Conservation (phyloP, 2,888 invertebrate species). For the Epinotia demarniana region DNA sequence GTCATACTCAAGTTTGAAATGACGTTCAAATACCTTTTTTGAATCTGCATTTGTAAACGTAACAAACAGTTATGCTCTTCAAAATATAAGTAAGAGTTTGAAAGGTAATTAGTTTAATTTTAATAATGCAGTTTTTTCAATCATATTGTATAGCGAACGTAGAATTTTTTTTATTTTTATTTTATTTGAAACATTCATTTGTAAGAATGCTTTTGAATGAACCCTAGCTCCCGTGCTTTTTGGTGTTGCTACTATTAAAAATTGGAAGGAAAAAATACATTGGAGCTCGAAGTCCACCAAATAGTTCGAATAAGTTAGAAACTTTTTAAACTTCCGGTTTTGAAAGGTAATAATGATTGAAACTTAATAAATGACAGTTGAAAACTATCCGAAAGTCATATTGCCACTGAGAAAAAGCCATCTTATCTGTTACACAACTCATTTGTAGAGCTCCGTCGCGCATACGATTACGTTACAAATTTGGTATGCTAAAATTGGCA, state of each 20-base stretch:
- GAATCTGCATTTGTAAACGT: not conserved
- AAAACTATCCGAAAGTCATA: conserved; percentile 17
- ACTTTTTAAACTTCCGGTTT: not conserved
- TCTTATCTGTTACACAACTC: conserved; percentile 40
- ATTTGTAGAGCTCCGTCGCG: conserved; percentile 45
- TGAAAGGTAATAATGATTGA: not conserved
- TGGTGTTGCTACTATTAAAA: conserved; percentile 39
- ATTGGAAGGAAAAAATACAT: not conserved
- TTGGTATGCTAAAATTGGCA: conserved; percentile 54
- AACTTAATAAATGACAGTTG: not conserved
- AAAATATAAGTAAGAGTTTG: not conserved
- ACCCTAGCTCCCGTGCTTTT: conserved; percentile 46
- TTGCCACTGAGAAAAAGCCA: conserved; percentile 51
- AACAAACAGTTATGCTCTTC: not conserved
- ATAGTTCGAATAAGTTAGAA: not conserved
- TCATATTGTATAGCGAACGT: not conserved
- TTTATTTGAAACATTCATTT: not conserved
- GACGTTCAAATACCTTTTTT: conserved; percentile 5
- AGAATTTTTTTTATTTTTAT: not conserved
- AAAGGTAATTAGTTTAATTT: not conserved
- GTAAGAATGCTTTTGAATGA: conserved; percentile 40
- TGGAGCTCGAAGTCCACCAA: conserved; percentile 7
- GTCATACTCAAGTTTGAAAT: not conserved
- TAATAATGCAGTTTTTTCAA: not conserved
- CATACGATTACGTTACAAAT: conserved; percentile 39